Conservation (phyloP, 2,888 invertebrate species). For the Noctua janthe region DNA sequence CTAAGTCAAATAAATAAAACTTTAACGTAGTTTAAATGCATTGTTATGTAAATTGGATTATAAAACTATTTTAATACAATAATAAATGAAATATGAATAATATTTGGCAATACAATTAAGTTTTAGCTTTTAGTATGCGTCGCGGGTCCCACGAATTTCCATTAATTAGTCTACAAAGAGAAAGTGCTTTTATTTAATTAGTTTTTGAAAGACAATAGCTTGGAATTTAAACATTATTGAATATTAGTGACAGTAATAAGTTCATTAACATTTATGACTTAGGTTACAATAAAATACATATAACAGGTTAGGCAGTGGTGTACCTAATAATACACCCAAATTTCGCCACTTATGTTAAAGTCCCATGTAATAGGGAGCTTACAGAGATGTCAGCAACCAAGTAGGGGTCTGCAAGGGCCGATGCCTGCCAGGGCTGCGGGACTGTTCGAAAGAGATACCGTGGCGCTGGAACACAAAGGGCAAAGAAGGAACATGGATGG, state of each 20-base stretch:
- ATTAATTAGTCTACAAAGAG: neutral
- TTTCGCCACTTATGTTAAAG: too few species aligned
- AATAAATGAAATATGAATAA: slow-evolving; percentile 21
- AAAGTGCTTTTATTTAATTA: slow-evolving; percentile 32
- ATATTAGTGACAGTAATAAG: neutral
- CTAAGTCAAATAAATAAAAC: slow-evolving; percentile 10
- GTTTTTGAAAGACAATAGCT: neutral
- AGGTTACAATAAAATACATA: too few species aligned
- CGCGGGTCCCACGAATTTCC: neutral
- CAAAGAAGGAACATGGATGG: too few species aligned
- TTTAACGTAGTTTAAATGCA: neutral
- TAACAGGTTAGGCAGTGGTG: too few species aligned
- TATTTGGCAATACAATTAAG: slow-evolving; percentile 15
- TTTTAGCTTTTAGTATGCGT: slow-evolving; percentile 22
- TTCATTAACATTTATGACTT: too few species aligned
- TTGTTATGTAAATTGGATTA: slow-evolving; percentile 29
- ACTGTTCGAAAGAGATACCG: too few species aligned
- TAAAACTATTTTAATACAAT: slow-evolving; percentile 18
- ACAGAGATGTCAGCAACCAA: too few species aligned
- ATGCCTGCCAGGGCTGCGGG: too few species aligned
- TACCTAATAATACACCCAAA: too few species aligned
- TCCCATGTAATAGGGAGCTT: too few species aligned
- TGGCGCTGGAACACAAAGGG: too few species aligned
- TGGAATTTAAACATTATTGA: neutral
- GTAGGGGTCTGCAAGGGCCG: too few species aligned